Base-by-base conservation (phyloP, 2,797 vertebrate genomes). In the Antrozous pallidus region DNA sequence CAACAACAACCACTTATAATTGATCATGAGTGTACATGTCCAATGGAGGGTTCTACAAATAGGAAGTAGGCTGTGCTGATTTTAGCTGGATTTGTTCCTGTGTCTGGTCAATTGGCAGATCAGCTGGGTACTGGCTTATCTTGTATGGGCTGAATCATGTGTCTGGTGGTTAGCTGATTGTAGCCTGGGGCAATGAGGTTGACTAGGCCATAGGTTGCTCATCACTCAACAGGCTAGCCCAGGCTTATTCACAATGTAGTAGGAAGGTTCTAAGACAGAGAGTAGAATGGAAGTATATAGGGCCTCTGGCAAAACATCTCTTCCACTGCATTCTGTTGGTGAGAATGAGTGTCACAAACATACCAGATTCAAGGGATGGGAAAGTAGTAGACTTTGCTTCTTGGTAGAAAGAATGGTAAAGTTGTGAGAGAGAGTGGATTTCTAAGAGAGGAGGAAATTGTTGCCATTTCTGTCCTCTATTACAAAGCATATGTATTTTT, bases 141-240 rank as follows among this genome's bases (percentile, higher is more conserved):
- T 93, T 93, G 16, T 40, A 12, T 5, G 10, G 28, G 69, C 28
- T 83, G 93, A 92, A 82, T 95, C 74, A 88, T 58, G 51, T 31
- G 86, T 85, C 90, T 94, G 36, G 75, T 14, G 47, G 51, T 40
- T 75, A 42, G 75, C 61, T 93, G 91, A 88, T 75, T 96, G 70
- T 17, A 49, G 95, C 65, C 22, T 56, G 67, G 75, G 81, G 31
- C 2, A 0, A 1, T 18, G n/a, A 74, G 36, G 33, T 49, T 89
- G 89, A 67, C 91, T 90, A 73, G 71, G 16, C n/a, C 63, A 16
- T 79, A 58, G 22, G 26, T 86, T 73, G 54, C 69, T 92, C 67
- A 71, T 77, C 4, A 10, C 28, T 58, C 26, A 7, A 12, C 71
- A 56, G 73, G 3, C 65, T 49, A 65, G 82, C 45, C 49, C n/a